Conservation (phyloP, 35 echinoderm and acorn worm genomes). For the Diadema setosum region DNA sequence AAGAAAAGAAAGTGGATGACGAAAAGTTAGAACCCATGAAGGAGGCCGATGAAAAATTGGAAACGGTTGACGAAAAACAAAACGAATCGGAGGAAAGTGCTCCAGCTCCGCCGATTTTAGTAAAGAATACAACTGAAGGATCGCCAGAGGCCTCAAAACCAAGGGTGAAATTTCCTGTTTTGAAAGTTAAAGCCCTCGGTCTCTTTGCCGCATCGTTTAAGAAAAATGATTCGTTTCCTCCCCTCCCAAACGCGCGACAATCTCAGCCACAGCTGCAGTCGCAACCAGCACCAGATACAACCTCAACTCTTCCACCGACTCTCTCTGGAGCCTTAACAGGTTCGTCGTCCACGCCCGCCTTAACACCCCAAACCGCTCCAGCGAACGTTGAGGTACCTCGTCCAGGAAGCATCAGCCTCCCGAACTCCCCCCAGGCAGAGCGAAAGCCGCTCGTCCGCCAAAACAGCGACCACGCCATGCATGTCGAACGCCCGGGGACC, state of each 20-base stretch:
- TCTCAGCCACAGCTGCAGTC: not conserved
- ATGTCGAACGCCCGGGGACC: not conserved
- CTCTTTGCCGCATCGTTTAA: conserved; percentile 39
- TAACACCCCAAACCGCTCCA: not conserved
- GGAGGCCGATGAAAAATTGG: not conserved
- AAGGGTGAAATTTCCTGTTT: conserved; percentile 19
- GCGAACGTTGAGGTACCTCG: not conserved
- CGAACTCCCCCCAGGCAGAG: not conserved
- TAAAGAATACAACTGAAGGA: not conserved
- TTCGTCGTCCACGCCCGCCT: not conserved
- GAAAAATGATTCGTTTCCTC: not conserved
- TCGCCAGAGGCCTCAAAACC: not conserved
- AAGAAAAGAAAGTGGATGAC: not conserved
- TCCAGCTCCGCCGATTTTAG: too few relatives aligned
- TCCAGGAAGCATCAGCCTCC: conserved; percentile 20
- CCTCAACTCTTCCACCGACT: not conserved
- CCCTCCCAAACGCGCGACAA: too few relatives aligned
- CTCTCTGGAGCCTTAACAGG: not conserved
- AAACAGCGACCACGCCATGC: not conserved
- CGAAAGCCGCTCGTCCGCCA: not conserved
- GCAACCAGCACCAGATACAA: not conserved
- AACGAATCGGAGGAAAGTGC: not conserved
- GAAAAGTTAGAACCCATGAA: too few relatives aligned
- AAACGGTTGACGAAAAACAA: not conserved
- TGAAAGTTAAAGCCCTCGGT: conserved; percentile 57